Conservation (phyloP, 2,797 vertebrate species). For the Toxotes lorentzi region DNA sequence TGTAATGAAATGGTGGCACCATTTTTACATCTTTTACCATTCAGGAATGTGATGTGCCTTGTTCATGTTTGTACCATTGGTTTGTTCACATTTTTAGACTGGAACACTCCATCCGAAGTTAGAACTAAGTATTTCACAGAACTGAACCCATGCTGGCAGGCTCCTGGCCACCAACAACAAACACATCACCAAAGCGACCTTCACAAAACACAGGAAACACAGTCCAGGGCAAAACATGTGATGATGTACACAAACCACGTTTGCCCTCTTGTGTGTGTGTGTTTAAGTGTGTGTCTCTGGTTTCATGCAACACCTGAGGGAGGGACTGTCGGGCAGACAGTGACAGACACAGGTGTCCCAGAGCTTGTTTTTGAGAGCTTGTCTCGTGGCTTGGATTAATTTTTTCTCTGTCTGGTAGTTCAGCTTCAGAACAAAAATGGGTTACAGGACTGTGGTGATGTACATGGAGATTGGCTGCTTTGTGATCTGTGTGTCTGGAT, state of each 20-base stretch:
- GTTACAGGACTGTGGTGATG: conserved; percentile 81
- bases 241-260: conserved; percentile 63
- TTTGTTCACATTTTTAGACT: not conserved
- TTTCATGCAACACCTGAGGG: not conserved
- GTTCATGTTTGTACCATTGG: not conserved
- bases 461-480: conserved; percentile 86
- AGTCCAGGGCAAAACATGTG: conserved; percentile 60
- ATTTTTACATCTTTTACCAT: not conserved
- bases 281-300: not conserved
- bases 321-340: not conserved
- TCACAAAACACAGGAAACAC: conserved; percentile 57
- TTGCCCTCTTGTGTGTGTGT: conserved; percentile 1
- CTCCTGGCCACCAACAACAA: conserved; percentile 67
- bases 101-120: not conserved
- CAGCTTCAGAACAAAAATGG: conserved; percentile 68
- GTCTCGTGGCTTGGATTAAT: not conserved
- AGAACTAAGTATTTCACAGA: conserved; percentile 9
- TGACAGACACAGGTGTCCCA: not conserved
- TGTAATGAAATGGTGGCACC: not conserved
- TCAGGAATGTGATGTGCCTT: not conserved
- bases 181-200: conserved; percentile 56
- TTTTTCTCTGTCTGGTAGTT: conserved; percentile 11
- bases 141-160: conserved; percentile 37
- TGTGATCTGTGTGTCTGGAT: conserved; percentile 79
- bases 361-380: conserved; percentile 20